Percentiles rank a stretch among this genome's conserved stretches.
phyloP scores from a whole-genome alignment of 1,140 invertebrate genomes.

The Gryon sp. region DNA sequence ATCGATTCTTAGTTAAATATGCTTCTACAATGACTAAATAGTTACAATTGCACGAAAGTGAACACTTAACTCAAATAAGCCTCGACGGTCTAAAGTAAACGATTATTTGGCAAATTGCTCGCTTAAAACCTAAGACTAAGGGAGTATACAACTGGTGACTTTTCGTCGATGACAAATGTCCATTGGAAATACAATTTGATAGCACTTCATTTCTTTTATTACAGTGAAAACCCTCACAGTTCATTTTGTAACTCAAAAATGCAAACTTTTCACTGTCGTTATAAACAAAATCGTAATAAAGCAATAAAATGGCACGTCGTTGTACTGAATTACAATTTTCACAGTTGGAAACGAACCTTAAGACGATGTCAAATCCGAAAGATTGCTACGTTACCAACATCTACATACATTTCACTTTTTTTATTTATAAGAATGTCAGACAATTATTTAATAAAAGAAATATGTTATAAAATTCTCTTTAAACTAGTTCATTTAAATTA shows the following conservation, averaged over 20 bases:
- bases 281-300: too few species aligned
- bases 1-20: not conserved
- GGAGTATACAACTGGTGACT: conserved; percentile 23
- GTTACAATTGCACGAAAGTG: conserved; percentile 48
- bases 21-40: conserved; percentile 19
- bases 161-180: not conserved
- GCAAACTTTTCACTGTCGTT: too few species aligned
- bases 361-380: not conserved
- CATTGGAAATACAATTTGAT: not conserved
- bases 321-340: conserved; percentile 10
- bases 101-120: conserved; percentile 50
- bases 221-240: too few species aligned
- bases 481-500: too few species aligned
- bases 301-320: conserved; percentile 48
- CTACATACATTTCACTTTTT: too few species aligned
- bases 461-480: too few species aligned
- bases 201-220: too few species aligned
- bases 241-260: too few species aligned
- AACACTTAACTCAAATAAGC: conserved; percentile 33
- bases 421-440: too few species aligned
- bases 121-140: conserved; percentile 38
- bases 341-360: not conserved
- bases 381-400: not conserved
- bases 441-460: too few species aligned
- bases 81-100: conserved; percentile 21